phyloP scores from a whole-genome alignment of 2,888 invertebrate genomes.

The Synanthedon andrenaeformis region DNA sequence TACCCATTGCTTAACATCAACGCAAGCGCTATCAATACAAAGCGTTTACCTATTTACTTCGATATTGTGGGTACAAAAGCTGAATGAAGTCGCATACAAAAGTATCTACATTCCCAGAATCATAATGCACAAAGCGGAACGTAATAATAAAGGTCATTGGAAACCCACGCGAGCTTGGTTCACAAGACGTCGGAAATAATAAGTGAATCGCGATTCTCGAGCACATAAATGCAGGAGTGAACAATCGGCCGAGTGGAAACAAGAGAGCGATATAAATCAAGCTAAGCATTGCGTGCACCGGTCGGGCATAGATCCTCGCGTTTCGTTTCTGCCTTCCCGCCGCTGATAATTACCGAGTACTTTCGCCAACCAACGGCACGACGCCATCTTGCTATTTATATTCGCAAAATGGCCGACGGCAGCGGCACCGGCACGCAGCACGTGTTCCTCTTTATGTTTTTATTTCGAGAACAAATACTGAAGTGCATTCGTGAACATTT shows the following conservation, averaged over 20 bases:
- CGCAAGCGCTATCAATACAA: too few relatives aligned
- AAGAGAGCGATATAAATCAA: slow-evolving; percentile 65
- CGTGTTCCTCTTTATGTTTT: slow-evolving; percentile 55
- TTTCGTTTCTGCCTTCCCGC: slow-evolving; percentile 49
- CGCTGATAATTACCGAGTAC: slow-evolving; percentile 64
- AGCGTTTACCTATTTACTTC: too few relatives aligned
- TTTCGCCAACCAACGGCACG: slow-evolving; percentile 60
- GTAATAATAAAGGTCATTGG: slow-evolving; percentile 23
- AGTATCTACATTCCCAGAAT: too few relatives aligned
- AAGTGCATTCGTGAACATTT: slow-evolving; percentile 14
- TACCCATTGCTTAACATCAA: too few relatives aligned
- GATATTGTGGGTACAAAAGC: too few relatives aligned
- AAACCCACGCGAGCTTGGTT: slow-evolving; percentile 38
- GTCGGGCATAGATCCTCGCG: slow-evolving; percentile 58
- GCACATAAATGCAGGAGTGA: slow-evolving; percentile 51
- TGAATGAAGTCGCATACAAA: too few relatives aligned
- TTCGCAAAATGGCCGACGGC: slow-evolving; percentile 54
- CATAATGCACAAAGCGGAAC: too few relatives aligned
- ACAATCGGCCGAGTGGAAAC: slow-evolving; percentile 62
- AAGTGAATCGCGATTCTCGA: slow-evolving; percentile 44
- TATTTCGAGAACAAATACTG: slow-evolving; percentile 31
- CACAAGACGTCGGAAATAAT: slow-evolving; percentile 59
- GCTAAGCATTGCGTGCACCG: slow-evolving; percentile 61
- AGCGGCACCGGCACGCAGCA: slow-evolving; percentile 19
- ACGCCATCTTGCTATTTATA: slow-evolving; percentile 68